phyloP scores from a whole-genome alignment of 2,113 vertebrate genomes.

The Oreochromis aureus region DNA sequence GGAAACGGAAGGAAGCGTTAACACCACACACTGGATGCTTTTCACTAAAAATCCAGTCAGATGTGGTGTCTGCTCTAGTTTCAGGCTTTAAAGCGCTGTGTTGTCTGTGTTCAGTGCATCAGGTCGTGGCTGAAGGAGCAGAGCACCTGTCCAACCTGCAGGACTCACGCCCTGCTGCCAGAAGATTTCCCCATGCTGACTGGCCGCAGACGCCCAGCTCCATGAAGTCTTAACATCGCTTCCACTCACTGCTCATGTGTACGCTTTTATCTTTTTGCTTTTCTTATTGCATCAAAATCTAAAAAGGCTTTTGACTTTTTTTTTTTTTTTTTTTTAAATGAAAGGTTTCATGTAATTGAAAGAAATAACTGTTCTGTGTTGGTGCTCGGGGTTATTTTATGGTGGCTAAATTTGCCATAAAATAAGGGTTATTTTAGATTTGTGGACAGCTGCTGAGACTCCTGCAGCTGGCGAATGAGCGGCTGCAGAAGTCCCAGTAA shows the following conservation, averaged over 20 bases:
- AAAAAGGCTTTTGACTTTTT: neutral
- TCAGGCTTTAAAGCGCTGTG: neutral
- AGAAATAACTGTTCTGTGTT: neutral
- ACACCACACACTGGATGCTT: neutral
- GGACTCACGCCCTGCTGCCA: slow-evolving; percentile 55
- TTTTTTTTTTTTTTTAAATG: neutral
- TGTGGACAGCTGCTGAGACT: neutral
- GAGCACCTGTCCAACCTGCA: slow-evolving; percentile 86
- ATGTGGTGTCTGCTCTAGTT: neutral
- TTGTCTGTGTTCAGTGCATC: slow-evolving; percentile 77
- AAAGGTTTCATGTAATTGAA: neutral
- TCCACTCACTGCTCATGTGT: neutral
- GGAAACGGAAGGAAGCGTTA: neutral
- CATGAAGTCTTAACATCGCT: neutral
- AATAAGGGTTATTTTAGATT: neutral
- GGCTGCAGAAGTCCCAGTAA: neutral
- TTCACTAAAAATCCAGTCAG: too few relatives aligned
- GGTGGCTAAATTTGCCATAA: neutral
- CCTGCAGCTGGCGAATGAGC: neutral
- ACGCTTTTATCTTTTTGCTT: neutral
- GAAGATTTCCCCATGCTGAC: slow-evolving; percentile 78
- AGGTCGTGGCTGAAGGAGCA: slow-evolving; percentile 82
- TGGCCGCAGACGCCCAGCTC: slow-evolving; percentile 50
- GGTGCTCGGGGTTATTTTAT: neutral
- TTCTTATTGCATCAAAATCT: neutral